phyloP scores from a whole-genome alignment of 1,140 invertebrate species.

The Listronotus bonariensis region DNA sequence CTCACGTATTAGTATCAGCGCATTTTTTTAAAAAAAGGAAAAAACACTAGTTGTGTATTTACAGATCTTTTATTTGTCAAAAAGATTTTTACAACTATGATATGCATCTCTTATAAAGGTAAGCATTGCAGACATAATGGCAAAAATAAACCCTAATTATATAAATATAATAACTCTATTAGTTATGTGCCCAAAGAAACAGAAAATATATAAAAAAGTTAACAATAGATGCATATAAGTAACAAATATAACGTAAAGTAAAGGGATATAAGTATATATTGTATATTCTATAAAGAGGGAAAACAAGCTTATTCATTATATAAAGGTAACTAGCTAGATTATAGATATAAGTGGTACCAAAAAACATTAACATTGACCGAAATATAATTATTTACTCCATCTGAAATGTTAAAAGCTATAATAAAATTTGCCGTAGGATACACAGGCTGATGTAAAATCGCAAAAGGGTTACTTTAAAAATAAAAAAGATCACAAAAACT shows the following conservation, averaged over 20 bases:
- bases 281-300: conserved; percentile 6
- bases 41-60: conserved; percentile 56
- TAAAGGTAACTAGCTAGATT: conserved; percentile 11
- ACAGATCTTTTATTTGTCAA: conserved; percentile 71
- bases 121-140: conserved; percentile 51
- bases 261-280: conserved; percentile 10
- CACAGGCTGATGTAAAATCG: too few relatives aligned
- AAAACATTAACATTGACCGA: background rate
- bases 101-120: conserved; percentile 78
- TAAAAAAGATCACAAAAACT: too few relatives aligned
- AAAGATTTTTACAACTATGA: conserved; percentile 80
- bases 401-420: too few relatives aligned
- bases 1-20: too few relatives aligned
- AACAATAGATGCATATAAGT: conserved; percentile 25
- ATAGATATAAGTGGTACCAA: background rate
- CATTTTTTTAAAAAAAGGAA: too few relatives aligned
- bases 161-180: background rate
- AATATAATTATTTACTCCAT: too few relatives aligned
- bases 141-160: conserved; percentile 31
- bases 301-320: conserved; percentile 21
- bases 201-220: conserved; percentile 18
- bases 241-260: conserved; percentile 12
- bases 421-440: too few relatives aligned
- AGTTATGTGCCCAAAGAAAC: conserved; percentile 19
- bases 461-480: too few relatives aligned